A percentile compares a stretch with the other conserved stretches of the same genome.
Conservation (phyloP, 2,113 vertebrate species). For the Saiga tatarica region DNA sequence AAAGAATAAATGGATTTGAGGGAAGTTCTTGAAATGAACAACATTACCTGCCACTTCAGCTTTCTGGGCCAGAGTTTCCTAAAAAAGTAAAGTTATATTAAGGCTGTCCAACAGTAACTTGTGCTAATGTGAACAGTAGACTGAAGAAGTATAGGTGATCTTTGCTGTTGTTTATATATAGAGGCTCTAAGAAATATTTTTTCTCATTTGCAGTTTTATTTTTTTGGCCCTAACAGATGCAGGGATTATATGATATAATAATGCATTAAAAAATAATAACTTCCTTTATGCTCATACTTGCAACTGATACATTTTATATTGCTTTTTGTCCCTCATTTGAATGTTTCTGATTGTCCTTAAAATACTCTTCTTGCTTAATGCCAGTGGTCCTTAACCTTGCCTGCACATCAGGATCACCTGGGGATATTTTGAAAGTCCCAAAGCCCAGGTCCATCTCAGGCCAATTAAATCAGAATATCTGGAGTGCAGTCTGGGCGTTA, state of each 20-base stretch:
- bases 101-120: neutral
- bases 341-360: neutral
- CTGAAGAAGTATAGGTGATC: neutral
- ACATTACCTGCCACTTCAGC: neutral
- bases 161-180: neutral
- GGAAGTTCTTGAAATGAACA: neutral
- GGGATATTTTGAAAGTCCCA: neutral
- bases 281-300: neutral
- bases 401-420: neutral
- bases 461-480: neutral
- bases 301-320: neutral
- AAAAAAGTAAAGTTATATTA: neutral
- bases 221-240: neutral
- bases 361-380: neutral
- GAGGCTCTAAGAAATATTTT: neutral
- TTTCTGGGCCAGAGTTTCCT: constrained; percentile 10
- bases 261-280: neutral
- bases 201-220: neutral
- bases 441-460: neutral
- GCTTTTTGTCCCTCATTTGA: neutral
- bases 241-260: neutral
- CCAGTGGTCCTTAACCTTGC: neutral
- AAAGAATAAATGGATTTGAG: neutral
- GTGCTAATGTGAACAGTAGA: neutral
- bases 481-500: fast-evolving